Evolutionary conservation across 2,888 invertebrate species (phyloP).

Genomic region (Ceraclea dissimilis): DNA sequence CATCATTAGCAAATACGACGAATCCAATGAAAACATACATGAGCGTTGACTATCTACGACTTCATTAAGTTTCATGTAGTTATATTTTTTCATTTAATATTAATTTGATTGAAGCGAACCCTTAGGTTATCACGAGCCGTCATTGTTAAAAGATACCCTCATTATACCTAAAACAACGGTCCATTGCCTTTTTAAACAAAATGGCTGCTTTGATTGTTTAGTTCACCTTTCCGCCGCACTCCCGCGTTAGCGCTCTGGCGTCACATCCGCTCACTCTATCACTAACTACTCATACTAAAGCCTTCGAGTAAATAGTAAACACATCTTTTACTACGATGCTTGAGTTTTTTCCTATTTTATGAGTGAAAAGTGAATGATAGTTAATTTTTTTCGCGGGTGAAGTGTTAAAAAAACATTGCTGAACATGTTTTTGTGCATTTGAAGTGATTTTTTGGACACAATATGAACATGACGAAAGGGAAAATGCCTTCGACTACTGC

Average conservation of each 20-base stretch:
- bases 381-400: background rate
- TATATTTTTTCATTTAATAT: no score
- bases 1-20: no score
- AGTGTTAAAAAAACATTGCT: slow-evolving; percentile 3
- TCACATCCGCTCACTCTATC: slow-evolving; percentile 26
- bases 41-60: no score
- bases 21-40: no score
- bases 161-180: background rate
- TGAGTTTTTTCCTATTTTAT: slow-evolving; percentile 30
- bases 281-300: slow-evolving; percentile 28
- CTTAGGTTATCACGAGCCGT: no score
- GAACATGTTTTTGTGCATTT: slow-evolving; percentile 10
- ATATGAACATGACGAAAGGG: slow-evolving; percentile 49
- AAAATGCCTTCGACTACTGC: slow-evolving; percentile 53
- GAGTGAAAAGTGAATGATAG: slow-evolving; percentile 22
- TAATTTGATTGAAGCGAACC: no score
- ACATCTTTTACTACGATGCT: slow-evolving; percentile 33
- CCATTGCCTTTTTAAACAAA: slow-evolving; percentile 33
- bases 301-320: slow-evolving; percentile 34
- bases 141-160: no score
- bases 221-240: slow-evolving; percentile 38
- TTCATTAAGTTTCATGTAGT: no score
- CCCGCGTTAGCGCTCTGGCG: slow-evolving; percentile 31
- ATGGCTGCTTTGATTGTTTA: slow-evolving; percentile 40
- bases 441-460: slow-evolving; percentile 3